phyloP scores from a whole-genome alignment of 2,113 vertebrate species.

The Orthonyx spaldingii region DNA sequence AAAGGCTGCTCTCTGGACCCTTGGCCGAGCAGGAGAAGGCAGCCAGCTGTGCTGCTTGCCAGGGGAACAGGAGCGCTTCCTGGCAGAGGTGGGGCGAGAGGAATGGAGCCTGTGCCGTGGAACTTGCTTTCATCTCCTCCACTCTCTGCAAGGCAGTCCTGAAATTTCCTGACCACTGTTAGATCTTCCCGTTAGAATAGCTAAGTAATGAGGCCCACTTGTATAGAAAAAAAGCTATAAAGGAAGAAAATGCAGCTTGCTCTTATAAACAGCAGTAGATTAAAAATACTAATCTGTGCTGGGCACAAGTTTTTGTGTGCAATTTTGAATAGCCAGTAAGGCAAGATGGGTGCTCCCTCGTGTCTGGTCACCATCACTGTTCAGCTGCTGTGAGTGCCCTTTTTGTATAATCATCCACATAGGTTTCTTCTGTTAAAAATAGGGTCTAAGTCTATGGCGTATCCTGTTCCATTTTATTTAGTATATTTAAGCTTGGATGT shows the following conservation, averaged over 20 bases:
- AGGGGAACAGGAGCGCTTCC: slow-evolving; percentile 35
- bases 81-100: slow-evolving; percentile 4
- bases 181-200: not conserved
- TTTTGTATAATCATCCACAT: not conserved
- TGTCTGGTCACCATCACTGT: slow-evolving; percentile 24
- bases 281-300: slow-evolving; percentile 57
- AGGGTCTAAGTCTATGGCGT: not conserved
- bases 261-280: slow-evolving; percentile 61
- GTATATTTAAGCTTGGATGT: not conserved
- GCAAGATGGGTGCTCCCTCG: not conserved
- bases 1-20: slow-evolving; percentile 10
- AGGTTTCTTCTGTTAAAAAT: not conserved
- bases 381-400: slow-evolving; percentile 33
- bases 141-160: not conserved
- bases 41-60: not conserved
- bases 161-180: not conserved
- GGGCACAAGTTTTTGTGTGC: slow-evolving; percentile 40
- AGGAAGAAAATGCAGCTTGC: not conserved
- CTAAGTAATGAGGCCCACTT: not conserved
- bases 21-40: not conserved
- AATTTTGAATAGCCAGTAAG: slow-evolving; percentile 22
- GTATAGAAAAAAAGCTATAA: not conserved
- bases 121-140: not conserved
- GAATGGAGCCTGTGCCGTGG: not conserved
- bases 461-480: not conserved